phyloP scores from a whole-genome alignment of 2,888 invertebrate species.

The Adineta ricciae region DNA sequence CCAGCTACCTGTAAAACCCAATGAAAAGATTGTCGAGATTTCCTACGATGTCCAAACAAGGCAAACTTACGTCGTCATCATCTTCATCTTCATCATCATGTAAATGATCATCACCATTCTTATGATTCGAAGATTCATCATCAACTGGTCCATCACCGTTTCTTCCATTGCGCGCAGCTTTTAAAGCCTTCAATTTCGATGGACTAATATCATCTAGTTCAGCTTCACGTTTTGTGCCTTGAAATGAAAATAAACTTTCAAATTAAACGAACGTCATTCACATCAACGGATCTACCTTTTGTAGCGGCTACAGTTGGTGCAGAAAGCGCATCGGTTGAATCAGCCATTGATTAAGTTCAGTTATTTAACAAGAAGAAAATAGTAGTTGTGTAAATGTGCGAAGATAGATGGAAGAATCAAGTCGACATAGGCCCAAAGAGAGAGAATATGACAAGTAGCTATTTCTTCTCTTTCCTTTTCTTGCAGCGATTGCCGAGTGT shows the following conservation, averaged over 20 bases:
- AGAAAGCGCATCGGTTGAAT: constrained; percentile 11
- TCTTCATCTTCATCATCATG: background rate
- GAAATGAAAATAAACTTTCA: background rate
- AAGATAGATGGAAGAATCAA: background rate
- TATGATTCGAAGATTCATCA: background rate
- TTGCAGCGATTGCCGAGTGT: constrained; percentile 5
- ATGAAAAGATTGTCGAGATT: too few species aligned
- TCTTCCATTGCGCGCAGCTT: background rate
- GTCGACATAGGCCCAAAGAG: constrained; percentile 5
- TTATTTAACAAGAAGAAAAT: background rate
- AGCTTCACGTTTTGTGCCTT: constrained; percentile 20
- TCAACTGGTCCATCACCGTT: background rate
- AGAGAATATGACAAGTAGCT: background rate
- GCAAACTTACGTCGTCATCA: background rate
- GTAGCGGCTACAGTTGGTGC: background rate
- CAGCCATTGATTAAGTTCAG: constrained; percentile 4
- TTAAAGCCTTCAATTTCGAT: constrained; percentile 10
- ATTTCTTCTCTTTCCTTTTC: constrained; percentile 13
- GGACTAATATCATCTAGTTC: background rate
- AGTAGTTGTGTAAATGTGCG: background rate
- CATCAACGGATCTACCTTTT: background rate
- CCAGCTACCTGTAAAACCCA: background rate
- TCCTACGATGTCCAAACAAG: too few species aligned
- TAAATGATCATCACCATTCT: constrained; percentile 1
- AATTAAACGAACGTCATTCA: background rate